Evolutionary conservation across 2,888 invertebrate species (phyloP), one percentile per base, ranked within the genome.

Genomic region (Ormyrus nitidulus): DNA sequence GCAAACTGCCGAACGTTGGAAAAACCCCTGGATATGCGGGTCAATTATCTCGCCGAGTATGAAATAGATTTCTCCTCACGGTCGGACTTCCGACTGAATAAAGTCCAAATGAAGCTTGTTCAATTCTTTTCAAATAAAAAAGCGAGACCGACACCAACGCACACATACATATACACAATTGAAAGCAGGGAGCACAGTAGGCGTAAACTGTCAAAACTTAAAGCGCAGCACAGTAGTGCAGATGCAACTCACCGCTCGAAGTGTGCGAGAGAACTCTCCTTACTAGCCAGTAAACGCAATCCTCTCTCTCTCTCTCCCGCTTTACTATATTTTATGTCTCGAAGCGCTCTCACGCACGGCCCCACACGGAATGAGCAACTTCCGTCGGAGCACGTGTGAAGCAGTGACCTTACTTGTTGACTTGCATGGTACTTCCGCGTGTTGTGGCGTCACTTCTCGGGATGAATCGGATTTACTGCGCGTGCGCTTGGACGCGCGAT

Each of bases 361-460:
- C 76, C 56, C 77, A 58, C 79, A 73, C 81, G 73, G 70, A 79
- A 82, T 82, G 81, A 82, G 58, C 7, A 58, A 79, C 81, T 79
- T 79, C 79, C 79, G 72, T 76, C 54, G 10, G 11, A 62, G 73
- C 78, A 76, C 73, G 81, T 77, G 54, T n/a, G 46, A 53, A 46
- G 9, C 53, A 19, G 48, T 19, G 72, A 7, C 46, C 77, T 58
- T 77, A 53, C 69, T 73, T 71, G 53, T 73, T 73, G 65, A 75
- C 68, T 76, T 68, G 71, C 48, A 19, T 11, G 34, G 79, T 64
- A 65, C 65, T 66, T 80, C 76, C 72, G 80, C 13, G 56, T 49
- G 34, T 4, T 34, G 49, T 66, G 59, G 62, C 44, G 69, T 53
- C 49, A 69, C 13, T 8, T 53, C 59, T 54, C 6, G 10, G 34